Evolutionary conservation across 2,888 invertebrate species (phyloP).

Genomic region (Aphelenchoides bicaudatus): DNA sequence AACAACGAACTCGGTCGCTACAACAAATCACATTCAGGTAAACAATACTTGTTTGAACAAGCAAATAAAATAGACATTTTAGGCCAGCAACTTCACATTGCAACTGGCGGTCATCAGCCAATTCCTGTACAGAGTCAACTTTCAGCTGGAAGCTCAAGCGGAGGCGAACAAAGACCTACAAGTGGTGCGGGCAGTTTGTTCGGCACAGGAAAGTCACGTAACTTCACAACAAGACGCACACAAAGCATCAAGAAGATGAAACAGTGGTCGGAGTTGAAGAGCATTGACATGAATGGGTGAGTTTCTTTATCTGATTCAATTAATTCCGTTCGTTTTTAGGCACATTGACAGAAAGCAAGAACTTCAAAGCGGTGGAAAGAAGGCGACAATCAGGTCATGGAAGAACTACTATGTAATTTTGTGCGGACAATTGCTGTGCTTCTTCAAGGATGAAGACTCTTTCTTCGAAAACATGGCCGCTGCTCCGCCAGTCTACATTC

Average conservation of each 20-base stretch:
- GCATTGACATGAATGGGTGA: constrained; percentile 57
- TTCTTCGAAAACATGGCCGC: constrained; percentile 74
- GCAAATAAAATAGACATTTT: too few species aligned
- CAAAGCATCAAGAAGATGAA: constrained; percentile 44
- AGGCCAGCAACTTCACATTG: constrained; percentile 7
- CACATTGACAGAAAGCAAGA: constrained; percentile 89
- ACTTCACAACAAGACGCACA: constrained; percentile 79
- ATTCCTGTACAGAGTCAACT: not conserved
- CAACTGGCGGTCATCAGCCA: not conserved
- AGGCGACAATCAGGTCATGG: constrained; percentile 91
- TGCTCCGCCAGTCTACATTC: constrained; percentile 63
- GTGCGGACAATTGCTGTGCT: constrained; percentile 91
- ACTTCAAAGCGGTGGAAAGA: constrained; percentile 83
- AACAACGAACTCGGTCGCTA: constrained; percentile 2
- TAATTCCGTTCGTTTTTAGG: constrained; percentile 63
- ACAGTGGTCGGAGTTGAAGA: constrained; percentile 49
- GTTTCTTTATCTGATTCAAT: constrained; percentile 11
- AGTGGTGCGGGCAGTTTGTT: constrained; percentile 6
- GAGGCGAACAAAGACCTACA: constrained; percentile 2
- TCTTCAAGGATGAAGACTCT: constrained; percentile 88
- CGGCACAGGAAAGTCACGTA: constrained; percentile 67
- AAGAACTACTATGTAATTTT: constrained; percentile 88
- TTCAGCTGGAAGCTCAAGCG: constrained; percentile 12
- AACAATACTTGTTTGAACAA: not conserved
- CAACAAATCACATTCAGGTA: too few species aligned